Evolutionary conservation across 2,888 invertebrate species (phyloP).

Genomic region (Platycheirus albimanus): DNA sequence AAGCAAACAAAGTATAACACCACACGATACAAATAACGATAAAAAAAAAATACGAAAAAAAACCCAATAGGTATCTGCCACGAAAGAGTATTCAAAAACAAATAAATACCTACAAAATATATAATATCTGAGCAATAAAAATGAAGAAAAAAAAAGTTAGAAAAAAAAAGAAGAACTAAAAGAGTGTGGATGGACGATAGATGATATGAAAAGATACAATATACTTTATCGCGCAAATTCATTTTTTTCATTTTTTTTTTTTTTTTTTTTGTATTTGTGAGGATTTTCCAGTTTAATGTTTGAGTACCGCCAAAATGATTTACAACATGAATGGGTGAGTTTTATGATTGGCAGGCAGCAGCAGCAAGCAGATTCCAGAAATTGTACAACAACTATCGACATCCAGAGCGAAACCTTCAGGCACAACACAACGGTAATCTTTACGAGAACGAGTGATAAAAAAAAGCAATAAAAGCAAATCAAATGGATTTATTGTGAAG

Average conservation of each 20-base stretch:
- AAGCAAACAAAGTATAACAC: conserved; percentile 60
- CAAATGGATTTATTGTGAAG: conserved; percentile 57
- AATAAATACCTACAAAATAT: conserved; percentile 52
- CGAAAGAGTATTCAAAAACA: conserved; percentile 42
- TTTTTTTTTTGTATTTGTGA: conserved; percentile 37
- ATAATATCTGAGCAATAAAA: conserved; percentile 58
- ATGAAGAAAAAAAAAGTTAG: background rate
- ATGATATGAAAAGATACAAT: conserved; percentile 18
- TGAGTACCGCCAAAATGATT: conserved; percentile 54
- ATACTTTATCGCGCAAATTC: conserved; percentile 37
- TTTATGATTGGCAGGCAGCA: conserved; percentile 49
- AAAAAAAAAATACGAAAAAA: conserved; percentile 16
- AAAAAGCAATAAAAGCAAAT: conserved; percentile 64
- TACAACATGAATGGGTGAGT: conserved; percentile 51
- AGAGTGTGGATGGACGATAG: conserved; percentile 8
- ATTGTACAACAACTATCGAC: background rate
- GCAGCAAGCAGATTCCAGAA: conserved; percentile 30
- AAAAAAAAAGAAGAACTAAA: background rate
- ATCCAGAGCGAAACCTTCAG: conserved; percentile 17
- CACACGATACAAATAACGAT: conserved; percentile 51
- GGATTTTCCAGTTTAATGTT: conserved; percentile 29
- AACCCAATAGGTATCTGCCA: background rate
- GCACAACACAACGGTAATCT: conserved; percentile 43
- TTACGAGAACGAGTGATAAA: conserved; percentile 59
- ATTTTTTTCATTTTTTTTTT: too few relatives aligned